These are phyloP conservation scores for Sinocyclocheilus anophthalmus DNA, from an alignment of 2,113 vertebrate genomes.

Conservation along the genomic window DNA sequence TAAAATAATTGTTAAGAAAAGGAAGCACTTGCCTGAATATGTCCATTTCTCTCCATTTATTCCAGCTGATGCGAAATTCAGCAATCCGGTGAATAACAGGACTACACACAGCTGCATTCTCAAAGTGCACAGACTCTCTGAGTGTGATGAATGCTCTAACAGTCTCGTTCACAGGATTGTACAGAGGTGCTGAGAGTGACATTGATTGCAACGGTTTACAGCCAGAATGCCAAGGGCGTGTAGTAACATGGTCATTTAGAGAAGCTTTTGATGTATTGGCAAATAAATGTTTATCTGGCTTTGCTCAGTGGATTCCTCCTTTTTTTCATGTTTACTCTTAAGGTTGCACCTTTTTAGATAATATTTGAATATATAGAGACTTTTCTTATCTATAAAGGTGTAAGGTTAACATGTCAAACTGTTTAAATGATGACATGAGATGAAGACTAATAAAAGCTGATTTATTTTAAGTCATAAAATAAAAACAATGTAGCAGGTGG, in stretches of 20 bases:
- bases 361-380: not conserved
- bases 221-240: constrained; percentile 30
- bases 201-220: constrained; percentile 24
- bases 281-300: constrained; percentile 18
- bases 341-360: not conserved
- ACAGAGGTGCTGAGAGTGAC: constrained; percentile 14
- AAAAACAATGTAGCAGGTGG: not conserved
- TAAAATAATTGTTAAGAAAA: not conserved
- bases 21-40: constrained; percentile 70
- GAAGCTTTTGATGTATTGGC: constrained; percentile 19
- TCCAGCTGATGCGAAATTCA: constrained; percentile 55
- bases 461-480: not conserved
- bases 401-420: not conserved
- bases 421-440: not conserved
- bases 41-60: constrained; percentile 74
- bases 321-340: not conserved
- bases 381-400: too few relatives aligned
- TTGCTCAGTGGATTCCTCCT: not conserved
- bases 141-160: not conserved
- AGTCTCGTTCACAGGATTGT: not conserved
- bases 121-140: not conserved
- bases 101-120: constrained; percentile 64
- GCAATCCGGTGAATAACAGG: constrained; percentile 55
- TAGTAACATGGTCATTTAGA: constrained; percentile 37
- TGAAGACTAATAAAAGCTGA: not conserved